Evolutionary conservation across 2,888 invertebrate genomes (phyloP), one percentile per base, ranked within the genome.

Genomic region (Pachydiplax longipennis): DNA sequence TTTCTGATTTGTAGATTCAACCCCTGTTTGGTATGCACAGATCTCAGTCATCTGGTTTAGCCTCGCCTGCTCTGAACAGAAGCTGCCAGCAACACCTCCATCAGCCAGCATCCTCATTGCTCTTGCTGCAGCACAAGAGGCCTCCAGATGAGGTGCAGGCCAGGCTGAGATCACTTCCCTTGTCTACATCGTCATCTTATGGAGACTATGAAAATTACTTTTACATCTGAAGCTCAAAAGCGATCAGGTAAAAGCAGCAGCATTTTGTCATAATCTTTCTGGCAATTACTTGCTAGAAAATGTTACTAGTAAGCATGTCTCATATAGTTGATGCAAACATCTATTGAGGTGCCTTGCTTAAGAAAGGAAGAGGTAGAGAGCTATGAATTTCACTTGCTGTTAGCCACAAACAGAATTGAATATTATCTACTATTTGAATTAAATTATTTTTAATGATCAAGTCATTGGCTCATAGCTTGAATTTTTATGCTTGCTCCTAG

Each of bases 161-260:
- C 25, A 58, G 81, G n/a, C 83, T 82, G 48, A 65, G 81, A 12
- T 37, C 91, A 6, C 82, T 87, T 40, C 90, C 83, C 13, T 90
- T 91, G n/a, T 73, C 91, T 83, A 81, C 91, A 22, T 91, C 91
- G 15, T 94, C 95, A 91, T 94, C 95, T 10, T 96, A 95, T 92
- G 95, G 95, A 81, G 95, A 96, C 92, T 96, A 96, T 92, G 96
- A 96, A 93, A 96, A 96, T 93, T 96, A 96, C 93, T 95, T 96
- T 93, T 96, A 96, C 93, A 96, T 96, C 93, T 96, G 93, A 95
- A 92, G 80, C 61, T 61, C 58, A 53, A 25, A 81, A 40, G 61
- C 13, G 80, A 73, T n/a, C 58, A 80, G 58, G 81, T 90, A 82
- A 90, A 61, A 31, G 73, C 53, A 18, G 15, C 53, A 53, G 3